phyloP scores from a whole-genome alignment of 2,888 invertebrate genomes.

The Serrognathus titanus region DNA sequence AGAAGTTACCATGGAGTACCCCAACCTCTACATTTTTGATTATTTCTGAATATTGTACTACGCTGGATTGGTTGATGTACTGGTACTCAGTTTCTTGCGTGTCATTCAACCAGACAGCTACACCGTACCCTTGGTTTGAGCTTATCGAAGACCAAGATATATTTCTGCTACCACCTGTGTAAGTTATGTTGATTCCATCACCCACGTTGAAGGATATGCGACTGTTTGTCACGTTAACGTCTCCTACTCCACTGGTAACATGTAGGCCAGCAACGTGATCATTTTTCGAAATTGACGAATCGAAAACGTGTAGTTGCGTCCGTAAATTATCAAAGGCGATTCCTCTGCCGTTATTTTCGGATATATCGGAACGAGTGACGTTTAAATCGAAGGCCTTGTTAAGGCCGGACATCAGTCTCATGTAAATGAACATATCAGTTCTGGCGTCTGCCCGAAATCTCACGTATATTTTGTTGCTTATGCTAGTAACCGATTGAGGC shows the following conservation, averaged over 20 bases:
- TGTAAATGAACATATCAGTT: conserved; percentile 71
- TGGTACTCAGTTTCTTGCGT: conserved; percentile 74
- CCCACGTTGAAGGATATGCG: conserved; percentile 87
- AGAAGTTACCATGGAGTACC: conserved; percentile 89
- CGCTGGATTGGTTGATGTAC: conserved; percentile 79
- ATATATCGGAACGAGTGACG: conserved; percentile 78
- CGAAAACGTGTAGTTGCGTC: conserved; percentile 82
- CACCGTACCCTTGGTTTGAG: conserved; percentile 84
- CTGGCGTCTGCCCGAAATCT: conserved; percentile 72
- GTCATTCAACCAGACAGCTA: conserved; percentile 88
- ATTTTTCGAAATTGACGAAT: conserved; percentile 80
- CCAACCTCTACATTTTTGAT: conserved; percentile 85
- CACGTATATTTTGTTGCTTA: conserved; percentile 74
- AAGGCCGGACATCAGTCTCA: conserved; percentile 73
- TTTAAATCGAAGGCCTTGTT: conserved; percentile 83
- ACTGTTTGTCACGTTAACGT: conserved; percentile 89
- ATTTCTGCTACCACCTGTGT: conserved; percentile 90
- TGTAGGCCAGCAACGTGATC: conserved; percentile 89
- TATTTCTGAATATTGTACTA: conserved; percentile 83
- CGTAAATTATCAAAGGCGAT: conserved; percentile 88
- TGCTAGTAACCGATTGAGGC: conserved; percentile 84
- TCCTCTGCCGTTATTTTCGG: conserved; percentile 92
- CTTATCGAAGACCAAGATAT: conserved; percentile 82
- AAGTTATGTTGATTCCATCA: conserved; percentile 93
- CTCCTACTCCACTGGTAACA: conserved; percentile 86